phyloP scores from a whole-genome alignment of 2,888 invertebrate genomes.

The Eurytoma adleriae region DNA sequence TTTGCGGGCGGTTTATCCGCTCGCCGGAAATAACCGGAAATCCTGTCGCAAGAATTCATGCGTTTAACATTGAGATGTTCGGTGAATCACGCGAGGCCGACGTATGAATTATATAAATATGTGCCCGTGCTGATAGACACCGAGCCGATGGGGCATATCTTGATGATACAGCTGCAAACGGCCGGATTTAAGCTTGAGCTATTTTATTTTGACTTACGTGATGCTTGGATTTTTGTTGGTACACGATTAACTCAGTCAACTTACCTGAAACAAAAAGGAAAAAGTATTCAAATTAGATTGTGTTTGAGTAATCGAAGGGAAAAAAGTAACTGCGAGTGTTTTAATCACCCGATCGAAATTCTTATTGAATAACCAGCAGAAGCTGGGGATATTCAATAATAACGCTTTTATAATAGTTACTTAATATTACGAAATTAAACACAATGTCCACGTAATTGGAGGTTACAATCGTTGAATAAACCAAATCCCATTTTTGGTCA shows the following conservation, averaged over 20 bases:
- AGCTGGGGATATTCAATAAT: too few species aligned
- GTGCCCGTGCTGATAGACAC: too few species aligned
- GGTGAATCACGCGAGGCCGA: not conserved
- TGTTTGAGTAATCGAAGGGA: too few species aligned
- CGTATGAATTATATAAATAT: not conserved
- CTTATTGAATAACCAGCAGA: too few species aligned
- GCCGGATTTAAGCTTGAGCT: too few species aligned
- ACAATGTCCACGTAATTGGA: too few species aligned
- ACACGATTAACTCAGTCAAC: not conserved
- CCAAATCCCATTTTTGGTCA: too few species aligned
- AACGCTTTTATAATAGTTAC: too few species aligned
- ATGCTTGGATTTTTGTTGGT: not conserved
- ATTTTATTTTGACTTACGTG: constrained; percentile 12
- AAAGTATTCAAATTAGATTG: not conserved
- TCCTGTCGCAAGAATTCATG: constrained; percentile 26
- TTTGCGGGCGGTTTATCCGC: not conserved
- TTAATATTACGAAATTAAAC: too few species aligned
- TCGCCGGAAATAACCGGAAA: constrained; percentile 13
- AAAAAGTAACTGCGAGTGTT: not conserved
- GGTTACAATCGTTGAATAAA: too few species aligned
- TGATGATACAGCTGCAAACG: too few species aligned
- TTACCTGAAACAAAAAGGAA: constrained; percentile 41
- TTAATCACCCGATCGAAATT: not conserved
- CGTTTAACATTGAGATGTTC: not conserved
- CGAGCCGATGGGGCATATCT: too few species aligned